phyloP scores from a whole-genome alignment of 2,888 invertebrate genomes.

The Stramonita haemastoma region DNA sequence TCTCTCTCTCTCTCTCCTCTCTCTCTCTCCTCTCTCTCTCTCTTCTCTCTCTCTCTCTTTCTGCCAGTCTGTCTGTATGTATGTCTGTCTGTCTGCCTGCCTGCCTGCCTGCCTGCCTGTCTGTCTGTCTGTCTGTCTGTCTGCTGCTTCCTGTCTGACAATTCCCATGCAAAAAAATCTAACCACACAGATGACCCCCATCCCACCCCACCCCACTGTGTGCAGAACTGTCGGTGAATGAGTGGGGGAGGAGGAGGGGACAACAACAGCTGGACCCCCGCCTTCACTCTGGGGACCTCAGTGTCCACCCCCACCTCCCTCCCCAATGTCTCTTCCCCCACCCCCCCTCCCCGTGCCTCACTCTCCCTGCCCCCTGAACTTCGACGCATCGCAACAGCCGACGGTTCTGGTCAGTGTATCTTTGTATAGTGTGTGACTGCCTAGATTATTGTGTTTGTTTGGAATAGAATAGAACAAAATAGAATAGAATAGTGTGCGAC shows the following conservation, averaged over 20 bases:
- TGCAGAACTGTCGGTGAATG: constrained; percentile 36
- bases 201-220: no score
- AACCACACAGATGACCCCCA: no score
- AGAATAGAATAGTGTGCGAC: no score
- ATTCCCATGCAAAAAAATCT: no score
- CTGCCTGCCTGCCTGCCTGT: background rate
- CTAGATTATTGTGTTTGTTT: no score
- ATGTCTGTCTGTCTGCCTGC: background rate
- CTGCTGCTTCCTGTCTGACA: background rate
- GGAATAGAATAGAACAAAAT: no score
- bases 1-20: background rate
- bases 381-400: background rate
- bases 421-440: background rate
- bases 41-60: background rate
- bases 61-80: background rate
- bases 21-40: no score
- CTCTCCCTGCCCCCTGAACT: constrained; percentile 24
- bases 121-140: background rate
- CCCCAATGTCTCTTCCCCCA: background rate
- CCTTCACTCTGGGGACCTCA: background rate
- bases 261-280: constrained; percentile 21
- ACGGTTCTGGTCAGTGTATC: background rate
- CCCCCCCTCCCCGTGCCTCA: background rate
- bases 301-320: background rate
- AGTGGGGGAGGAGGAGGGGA: background rate